These are phyloP conservation scores for Entomyzon cyanotis DNA, from an alignment of 2,113 vertebrate genomes.

Conservation along the genomic window DNA sequence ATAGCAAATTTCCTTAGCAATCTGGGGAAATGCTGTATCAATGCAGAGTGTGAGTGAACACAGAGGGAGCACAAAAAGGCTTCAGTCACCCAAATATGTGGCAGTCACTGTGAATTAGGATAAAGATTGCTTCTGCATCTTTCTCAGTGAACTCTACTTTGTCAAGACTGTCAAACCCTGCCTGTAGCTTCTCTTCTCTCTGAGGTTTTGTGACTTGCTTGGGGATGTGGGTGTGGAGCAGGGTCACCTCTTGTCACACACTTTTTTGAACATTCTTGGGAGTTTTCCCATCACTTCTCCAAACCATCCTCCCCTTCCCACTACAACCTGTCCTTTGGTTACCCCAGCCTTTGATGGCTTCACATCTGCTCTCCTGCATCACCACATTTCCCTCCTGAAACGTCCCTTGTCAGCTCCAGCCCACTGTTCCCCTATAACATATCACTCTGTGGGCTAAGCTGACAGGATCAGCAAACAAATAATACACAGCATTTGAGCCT, in stretches of 20 bases:
- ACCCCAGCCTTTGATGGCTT: neutral
- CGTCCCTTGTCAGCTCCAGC: neutral
- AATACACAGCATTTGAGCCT: neutral
- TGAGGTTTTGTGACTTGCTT: neutral
- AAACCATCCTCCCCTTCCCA: neutral
- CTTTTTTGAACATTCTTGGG: neutral
- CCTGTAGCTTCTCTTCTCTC: neutral
- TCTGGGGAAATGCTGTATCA: rapidly evolving
- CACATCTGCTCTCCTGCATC: neutral
- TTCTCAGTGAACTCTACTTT: neutral
- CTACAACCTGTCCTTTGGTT: neutral
- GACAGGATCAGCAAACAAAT: neutral
- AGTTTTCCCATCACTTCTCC: neutral
- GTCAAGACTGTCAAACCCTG: neutral
- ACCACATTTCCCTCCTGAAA: neutral
- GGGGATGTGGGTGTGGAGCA: rapidly evolving
- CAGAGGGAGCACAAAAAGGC: neutral
- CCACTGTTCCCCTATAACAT: neutral
- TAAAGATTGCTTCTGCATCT: neutral
- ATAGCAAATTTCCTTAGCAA: neutral
- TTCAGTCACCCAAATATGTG: neutral
- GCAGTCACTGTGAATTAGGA: neutral
- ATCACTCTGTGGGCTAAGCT: neutral
- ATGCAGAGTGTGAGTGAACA: neutral
- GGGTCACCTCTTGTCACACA: neutral